Evolutionary conservation across 1,140 invertebrate genomes (phyloP).

Genomic region (Rhyzopertha dominica): DNA sequence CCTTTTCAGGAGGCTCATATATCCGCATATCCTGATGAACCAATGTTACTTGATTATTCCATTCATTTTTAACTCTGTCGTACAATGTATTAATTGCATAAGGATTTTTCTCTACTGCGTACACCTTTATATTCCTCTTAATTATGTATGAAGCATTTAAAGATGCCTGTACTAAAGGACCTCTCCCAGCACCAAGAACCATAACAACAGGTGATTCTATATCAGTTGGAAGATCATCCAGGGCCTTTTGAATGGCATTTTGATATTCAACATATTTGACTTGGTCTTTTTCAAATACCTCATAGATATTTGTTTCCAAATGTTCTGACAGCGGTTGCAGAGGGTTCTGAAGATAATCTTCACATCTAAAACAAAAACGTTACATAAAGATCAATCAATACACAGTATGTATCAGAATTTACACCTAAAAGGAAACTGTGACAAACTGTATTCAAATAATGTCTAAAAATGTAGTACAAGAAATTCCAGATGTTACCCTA

Average conservation of each 20-base stretch:
- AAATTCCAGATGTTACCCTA: no score
- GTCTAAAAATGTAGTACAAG: no score
- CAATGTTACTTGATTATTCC: slow-evolving; percentile 67
- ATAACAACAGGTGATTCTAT: slow-evolving; percentile 62
- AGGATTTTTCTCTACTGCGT: slow-evolving; percentile 97
- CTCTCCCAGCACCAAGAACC: slow-evolving; percentile 93
- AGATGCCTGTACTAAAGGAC: slow-evolving; percentile 83
- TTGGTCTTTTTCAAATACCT: slow-evolving; percentile 98
- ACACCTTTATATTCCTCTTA: slow-evolving; percentile 61
- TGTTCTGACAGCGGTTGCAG: slow-evolving; percentile 94
- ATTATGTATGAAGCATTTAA: slow-evolving; percentile 67
- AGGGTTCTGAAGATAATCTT: slow-evolving; percentile 87
- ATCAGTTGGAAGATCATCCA: slow-evolving; percentile 50
- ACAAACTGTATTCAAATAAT: no score
- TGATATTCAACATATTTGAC: slow-evolving; percentile 94
- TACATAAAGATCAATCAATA: no score
- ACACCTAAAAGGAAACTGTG: no score
- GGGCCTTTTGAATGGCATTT: slow-evolving; percentile 71
- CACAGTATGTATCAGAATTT: no score
- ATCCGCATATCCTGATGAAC: slow-evolving; percentile 89
- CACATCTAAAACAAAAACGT: slow-evolving; percentile 62
- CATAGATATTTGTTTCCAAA: slow-evolving; percentile 92
- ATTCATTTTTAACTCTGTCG: slow-evolving; percentile 74
- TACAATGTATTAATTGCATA: slow-evolving; percentile 90
- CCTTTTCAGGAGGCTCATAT: slow-evolving; percentile 73